These are phyloP conservation scores for Tenodera sinensis DNA, from an alignment of 2,888 invertebrate species.

Conservation along the genomic window DNA sequence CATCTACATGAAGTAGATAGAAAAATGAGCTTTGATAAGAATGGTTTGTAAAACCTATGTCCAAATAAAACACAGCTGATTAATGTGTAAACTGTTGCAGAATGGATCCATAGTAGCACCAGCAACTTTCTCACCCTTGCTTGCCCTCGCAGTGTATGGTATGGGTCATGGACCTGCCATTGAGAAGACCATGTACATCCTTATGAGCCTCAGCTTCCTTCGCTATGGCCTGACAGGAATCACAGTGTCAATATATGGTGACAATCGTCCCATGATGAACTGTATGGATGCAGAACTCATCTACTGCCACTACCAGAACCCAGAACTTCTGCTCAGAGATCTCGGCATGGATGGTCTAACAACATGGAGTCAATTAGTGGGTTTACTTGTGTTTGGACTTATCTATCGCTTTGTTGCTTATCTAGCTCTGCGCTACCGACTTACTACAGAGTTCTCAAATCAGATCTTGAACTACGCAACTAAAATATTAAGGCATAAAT, in stretches of 20 bases:
- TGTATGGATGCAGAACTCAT: constrained; percentile 51
- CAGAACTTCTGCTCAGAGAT: constrained; percentile 59
- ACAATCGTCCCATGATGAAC: constrained; percentile 55
- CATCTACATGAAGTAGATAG: no score
- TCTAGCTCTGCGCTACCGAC: constrained; percentile 55
- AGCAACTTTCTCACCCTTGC: constrained; percentile 52
- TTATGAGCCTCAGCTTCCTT: constrained; percentile 59
- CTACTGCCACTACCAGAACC: constrained; percentile 56
- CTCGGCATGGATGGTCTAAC: constrained; percentile 56
- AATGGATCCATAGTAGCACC: constrained; percentile 60
- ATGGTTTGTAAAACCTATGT: no score
- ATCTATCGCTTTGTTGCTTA: constrained; percentile 54
- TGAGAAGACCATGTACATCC: constrained; percentile 51
- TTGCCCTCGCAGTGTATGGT: constrained; percentile 58
- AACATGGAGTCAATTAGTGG: constrained; percentile 55
- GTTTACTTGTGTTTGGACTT: constrained; percentile 54
- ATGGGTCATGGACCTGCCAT: constrained; percentile 58
- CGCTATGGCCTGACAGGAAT: constrained; percentile 64
- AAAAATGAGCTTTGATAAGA: no score
- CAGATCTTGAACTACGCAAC: constrained; percentile 54
- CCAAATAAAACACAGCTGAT: no score
- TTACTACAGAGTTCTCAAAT: constrained; percentile 54
- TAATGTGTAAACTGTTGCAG: constrained; percentile 45
- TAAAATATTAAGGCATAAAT: constrained; percentile 54
- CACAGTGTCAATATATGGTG: constrained; percentile 55